Conservation (phyloP, 1,140 invertebrate species). For the Pachyrhynchus sulphureomaculatus region DNA sequence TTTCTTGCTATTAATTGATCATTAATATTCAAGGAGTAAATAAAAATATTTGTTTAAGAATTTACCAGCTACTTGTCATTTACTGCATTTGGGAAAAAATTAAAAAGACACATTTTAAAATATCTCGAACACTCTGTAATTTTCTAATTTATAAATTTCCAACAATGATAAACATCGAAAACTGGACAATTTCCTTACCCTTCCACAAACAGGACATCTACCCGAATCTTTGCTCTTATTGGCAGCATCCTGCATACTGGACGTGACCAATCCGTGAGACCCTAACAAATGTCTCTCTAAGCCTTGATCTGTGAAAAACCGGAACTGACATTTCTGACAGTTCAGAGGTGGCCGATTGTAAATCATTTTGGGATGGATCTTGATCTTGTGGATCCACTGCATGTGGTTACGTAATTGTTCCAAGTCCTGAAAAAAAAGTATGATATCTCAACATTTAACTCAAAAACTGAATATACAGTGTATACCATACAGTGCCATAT, state of each 20-base stretch:
- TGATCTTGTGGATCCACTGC: slow-evolving; percentile 96
- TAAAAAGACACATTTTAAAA: no score
- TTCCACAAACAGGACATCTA: slow-evolving; percentile 88
- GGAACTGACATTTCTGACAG: slow-evolving; percentile 93
- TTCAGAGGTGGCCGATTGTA: slow-evolving; percentile 91
- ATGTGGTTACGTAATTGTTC: slow-evolving; percentile 91
- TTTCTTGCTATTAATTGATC: no score
- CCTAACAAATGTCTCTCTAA: slow-evolving; percentile 90
- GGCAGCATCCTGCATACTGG: slow-evolving; percentile 93
- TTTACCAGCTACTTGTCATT: no score
- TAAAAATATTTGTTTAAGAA: no score
- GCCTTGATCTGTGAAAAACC: slow-evolving; percentile 74
- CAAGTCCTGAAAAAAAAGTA: slow-evolving; percentile 60
- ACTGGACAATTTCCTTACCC: slow-evolving; percentile 69
- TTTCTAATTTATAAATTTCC: no score
- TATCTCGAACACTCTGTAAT: no score
- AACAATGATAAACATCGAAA: no score
- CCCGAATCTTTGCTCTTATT: slow-evolving; percentile 93
- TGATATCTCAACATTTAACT: background rate
- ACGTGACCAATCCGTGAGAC: slow-evolving; percentile 90
- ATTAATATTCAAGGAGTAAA: no score
- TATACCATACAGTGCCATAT: background rate
- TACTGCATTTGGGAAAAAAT: no score
- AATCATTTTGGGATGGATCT: slow-evolving; percentile 95
- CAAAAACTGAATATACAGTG: background rate